Conservation (phyloP, 2,888 invertebrate species). For the Steinernema scapterisci region DNA sequence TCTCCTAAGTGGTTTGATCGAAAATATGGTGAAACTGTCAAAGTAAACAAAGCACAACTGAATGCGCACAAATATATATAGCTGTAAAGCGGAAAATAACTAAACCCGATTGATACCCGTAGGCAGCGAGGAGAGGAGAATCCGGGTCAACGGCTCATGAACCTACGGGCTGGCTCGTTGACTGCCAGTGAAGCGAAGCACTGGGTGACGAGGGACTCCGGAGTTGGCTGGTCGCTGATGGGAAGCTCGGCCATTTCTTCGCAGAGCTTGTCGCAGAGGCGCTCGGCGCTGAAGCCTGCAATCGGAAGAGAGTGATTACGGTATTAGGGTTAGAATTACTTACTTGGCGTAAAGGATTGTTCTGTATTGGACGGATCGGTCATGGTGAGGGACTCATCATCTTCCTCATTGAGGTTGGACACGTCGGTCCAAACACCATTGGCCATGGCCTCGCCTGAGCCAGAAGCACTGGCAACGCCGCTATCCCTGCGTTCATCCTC, state of each 20-base stretch:
- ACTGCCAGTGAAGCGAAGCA: conserved; percentile 1
- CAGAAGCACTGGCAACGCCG: conserved; percentile 8
- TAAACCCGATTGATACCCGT: conserved; percentile 23
- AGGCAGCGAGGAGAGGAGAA: not conserved
- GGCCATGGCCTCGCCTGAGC: not conserved
- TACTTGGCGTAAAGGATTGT: not conserved
- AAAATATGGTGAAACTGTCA: too few species aligned
- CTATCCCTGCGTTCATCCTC: conserved; percentile 19
- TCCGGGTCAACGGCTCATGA: not conserved
- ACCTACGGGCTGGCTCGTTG: not conserved
- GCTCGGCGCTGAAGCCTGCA: not conserved
- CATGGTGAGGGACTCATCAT: not conserved
- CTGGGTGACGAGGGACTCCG: conserved; percentile 1
- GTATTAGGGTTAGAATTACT: not conserved
- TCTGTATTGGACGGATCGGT: too few species aligned
- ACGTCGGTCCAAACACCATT: not conserved
- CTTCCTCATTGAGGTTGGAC: not conserved
- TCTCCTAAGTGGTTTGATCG: too few species aligned
- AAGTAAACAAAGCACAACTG: too few species aligned
- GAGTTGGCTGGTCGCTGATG: not conserved
- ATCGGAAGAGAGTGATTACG: not conserved
- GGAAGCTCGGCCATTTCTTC: conserved; percentile 18
- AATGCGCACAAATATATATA: too few species aligned
- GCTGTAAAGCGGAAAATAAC: too few species aligned
- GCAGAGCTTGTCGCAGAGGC: conserved; percentile 7